Percentiles rank a stretch among this genome's conserved stretches.
Evolutionary conservation across 2,113 vertebrate species (phyloP).

Genomic region (Neodon shergylaensis): DNA sequence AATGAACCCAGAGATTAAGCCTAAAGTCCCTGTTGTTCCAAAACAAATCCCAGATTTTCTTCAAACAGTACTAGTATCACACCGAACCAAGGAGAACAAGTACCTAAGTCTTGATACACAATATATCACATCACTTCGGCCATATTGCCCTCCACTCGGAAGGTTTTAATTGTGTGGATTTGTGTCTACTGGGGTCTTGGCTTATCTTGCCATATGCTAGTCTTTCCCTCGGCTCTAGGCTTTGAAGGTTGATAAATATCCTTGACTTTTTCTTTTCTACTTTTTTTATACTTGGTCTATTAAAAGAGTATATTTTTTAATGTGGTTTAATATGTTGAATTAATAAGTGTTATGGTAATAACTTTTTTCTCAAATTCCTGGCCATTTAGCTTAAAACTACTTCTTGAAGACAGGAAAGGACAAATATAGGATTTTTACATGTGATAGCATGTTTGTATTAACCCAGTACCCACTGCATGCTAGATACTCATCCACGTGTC

Average conservation of each 20-base stretch:
- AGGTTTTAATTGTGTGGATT: background rate
- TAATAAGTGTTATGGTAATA: background rate
- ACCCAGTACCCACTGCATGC: background rate
- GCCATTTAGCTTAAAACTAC: background rate
- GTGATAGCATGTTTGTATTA: background rate
- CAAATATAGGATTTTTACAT: background rate
- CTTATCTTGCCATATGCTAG: background rate
- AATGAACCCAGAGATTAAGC: background rate
- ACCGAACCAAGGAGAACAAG: background rate
- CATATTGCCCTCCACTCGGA: background rate
- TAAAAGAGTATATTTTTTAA: background rate
- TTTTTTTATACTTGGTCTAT: background rate
- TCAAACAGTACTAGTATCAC: background rate
- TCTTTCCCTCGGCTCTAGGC: background rate
- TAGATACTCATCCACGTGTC: background rate
- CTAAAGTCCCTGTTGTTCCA: background rate
- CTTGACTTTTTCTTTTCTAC: background rate
- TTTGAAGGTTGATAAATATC: background rate
- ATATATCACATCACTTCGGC: background rate
- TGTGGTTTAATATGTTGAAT: background rate
- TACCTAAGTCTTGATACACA: background rate
- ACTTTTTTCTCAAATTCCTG: background rate
- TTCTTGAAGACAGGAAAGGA: background rate
- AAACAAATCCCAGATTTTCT: background rate
- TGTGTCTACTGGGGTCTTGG: background rate